Percentiles rank a stretch among this genome's conserved stretches.
These are phyloP conservation scores for Palaemon carinicauda DNA, from an alignment of 1,140 invertebrate species.

Conservation along the genomic window DNA sequence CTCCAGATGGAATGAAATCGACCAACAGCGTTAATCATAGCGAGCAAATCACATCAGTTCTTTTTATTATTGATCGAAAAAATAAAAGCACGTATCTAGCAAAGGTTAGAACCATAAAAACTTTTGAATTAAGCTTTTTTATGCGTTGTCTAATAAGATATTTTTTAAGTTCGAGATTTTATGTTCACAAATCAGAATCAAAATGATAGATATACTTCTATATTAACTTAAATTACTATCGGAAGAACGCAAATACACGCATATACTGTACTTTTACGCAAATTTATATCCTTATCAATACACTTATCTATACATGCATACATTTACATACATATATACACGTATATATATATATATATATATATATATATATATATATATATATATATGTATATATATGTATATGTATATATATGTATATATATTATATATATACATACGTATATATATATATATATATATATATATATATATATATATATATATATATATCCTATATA, in stretches of 20 bases:
- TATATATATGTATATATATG: not conserved
- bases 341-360: not conserved
- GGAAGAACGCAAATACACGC: too few relatives aligned
- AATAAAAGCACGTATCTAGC: too few relatives aligned
- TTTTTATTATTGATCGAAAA: not conserved
- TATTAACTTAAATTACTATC: too few relatives aligned
- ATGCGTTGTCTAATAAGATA: not conserved
- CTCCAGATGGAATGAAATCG: too few relatives aligned
- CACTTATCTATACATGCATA: not conserved
- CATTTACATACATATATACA: not conserved
- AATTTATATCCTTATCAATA: too few relatives aligned
- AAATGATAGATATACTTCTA: too few relatives aligned
- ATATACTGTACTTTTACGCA: too few relatives aligned
- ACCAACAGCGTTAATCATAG: not conserved
- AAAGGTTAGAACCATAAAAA: not conserved
- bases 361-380: slow-evolving; percentile 12
- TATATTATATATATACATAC: not conserved
- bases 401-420: not conserved
- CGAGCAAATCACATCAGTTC: not conserved
- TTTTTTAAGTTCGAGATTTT: too few relatives aligned
- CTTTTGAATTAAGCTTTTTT: not conserved
- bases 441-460: not conserved
- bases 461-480: not conserved
- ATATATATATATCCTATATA: not conserved
- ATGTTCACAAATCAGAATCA: too few relatives aligned